Evolutionary conservation across 2,113 vertebrate species (phyloP), one percentile per base, ranked within the genome.

Genomic region (Atrichornis clamosus): DNA sequence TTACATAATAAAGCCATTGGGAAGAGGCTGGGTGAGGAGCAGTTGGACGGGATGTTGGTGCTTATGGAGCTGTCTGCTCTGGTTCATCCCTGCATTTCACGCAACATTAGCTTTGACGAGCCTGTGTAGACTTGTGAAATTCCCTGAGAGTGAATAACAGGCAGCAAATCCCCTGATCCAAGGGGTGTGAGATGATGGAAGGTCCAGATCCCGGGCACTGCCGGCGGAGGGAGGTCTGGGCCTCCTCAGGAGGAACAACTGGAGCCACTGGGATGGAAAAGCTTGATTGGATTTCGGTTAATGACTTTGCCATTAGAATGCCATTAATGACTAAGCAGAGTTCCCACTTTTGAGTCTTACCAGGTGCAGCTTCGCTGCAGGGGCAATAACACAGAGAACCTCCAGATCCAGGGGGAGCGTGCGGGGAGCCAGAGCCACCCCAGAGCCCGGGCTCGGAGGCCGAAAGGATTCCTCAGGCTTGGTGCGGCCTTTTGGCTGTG

Each of bases 71-170:
- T 82, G 95, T 60, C 87, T 96, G 75, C 90, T 52, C 60, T 91
- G 84, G 46, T 95, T 89, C 86, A 75, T 79, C 76, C 50, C 46
- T 82, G 79, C 60, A 64, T 94, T 96, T 96, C 93, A 96, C 89
- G 87, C 90, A 79, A 85, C 95, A 89, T 96, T 96, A 94, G 37
- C 56, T 94, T 79, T 91, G 75, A 93, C 79, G 90, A 91, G 76
- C 65, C 90, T 89, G 60, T 22, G 62, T 23, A 75, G 93, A 67
- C 87, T 91, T 75, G 95, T 75, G 78, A 67, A 33, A 82, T 83
- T 91, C 75, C 76, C 84, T 79, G 26, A 77, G 90, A 94, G 84
- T 53, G 87, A 94, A 74, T 65, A 93, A 85, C 62, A 83, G 83
- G 90, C 62, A 86, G 87, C 69, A 91, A 89, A 89, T 52, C 59